phyloP scores from a whole-genome alignment of 1,140 invertebrate genomes.

The Araneus ventricosus region DNA sequence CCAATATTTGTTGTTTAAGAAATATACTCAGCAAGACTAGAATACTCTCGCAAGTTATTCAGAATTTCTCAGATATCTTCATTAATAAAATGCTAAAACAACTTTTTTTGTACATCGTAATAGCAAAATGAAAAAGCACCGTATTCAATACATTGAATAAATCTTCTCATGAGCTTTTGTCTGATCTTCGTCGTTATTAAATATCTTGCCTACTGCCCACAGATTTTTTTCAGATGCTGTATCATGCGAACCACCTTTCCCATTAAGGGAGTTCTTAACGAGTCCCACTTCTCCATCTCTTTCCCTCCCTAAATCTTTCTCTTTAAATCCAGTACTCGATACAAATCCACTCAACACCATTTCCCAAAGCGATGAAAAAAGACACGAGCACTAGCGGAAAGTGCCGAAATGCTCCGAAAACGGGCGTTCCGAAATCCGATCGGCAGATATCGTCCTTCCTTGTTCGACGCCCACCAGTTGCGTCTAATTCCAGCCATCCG shows the following conservation, averaged over 20 bases:
- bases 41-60: too few relatives aligned
- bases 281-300: background rate
- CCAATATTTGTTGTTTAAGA: too few relatives aligned
- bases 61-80: too few relatives aligned
- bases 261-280: background rate
- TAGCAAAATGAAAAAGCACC: too few relatives aligned
- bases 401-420: constrained; percentile 22
- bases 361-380: background rate
- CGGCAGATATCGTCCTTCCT: constrained; percentile 13
- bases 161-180: too few relatives aligned
- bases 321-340: background rate
- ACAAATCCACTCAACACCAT: background rate
- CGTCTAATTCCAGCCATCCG: constrained; percentile 59
- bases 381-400: background rate
- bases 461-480: constrained; percentile 63
- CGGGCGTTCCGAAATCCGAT: background rate
- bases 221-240: background rate
- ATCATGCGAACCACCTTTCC: background rate
- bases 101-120: too few relatives aligned
- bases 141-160: too few relatives aligned
- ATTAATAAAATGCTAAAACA: too few relatives aligned
- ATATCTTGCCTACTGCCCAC: too few relatives aligned
- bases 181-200: too few relatives aligned
- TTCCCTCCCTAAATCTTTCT: background rate
- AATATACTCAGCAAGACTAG: too few relatives aligned